These are phyloP conservation scores for Eulemur rubriventer DNA, from an alignment of 2,797 vertebrate genomes.

Conservation along the genomic window DNA sequence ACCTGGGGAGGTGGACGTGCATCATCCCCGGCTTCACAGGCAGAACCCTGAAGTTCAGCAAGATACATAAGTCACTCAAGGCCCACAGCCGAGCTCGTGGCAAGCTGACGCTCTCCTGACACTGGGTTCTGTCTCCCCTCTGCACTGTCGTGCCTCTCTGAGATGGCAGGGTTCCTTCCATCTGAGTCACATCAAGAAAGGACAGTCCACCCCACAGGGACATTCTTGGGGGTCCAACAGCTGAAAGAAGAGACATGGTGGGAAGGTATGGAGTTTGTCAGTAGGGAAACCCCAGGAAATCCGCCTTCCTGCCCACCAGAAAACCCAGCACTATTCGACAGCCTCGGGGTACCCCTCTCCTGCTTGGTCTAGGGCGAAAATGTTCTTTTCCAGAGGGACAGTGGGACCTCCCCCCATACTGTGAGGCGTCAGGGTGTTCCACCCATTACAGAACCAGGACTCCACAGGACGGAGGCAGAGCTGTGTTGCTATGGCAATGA, in stretches of 20 bases:
- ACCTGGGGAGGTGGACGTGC: neutral
- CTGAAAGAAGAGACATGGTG: neutral
- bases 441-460: neutral
- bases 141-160: neutral
- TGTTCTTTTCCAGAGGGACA: neutral
- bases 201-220: neutral
- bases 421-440: neutral
- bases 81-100: neutral
- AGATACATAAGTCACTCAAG: neutral
- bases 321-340: neutral
- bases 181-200: neutral
- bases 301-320: neutral
- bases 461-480: neutral
- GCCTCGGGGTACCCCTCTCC: neutral
- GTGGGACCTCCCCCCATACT: neutral
- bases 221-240: neutral
- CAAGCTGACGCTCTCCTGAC: neutral
- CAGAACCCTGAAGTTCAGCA: neutral
- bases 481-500: slow-evolving; percentile 61
- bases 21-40: neutral
- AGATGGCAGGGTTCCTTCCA: neutral
- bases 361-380: neutral
- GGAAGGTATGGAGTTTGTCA: neutral
- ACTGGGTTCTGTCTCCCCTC: neutral
- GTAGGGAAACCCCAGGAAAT: neutral